These are phyloP conservation scores for Carlito syrichta DNA, from an alignment of 2,113 vertebrate genomes.

Conservation along the genomic window DNA sequence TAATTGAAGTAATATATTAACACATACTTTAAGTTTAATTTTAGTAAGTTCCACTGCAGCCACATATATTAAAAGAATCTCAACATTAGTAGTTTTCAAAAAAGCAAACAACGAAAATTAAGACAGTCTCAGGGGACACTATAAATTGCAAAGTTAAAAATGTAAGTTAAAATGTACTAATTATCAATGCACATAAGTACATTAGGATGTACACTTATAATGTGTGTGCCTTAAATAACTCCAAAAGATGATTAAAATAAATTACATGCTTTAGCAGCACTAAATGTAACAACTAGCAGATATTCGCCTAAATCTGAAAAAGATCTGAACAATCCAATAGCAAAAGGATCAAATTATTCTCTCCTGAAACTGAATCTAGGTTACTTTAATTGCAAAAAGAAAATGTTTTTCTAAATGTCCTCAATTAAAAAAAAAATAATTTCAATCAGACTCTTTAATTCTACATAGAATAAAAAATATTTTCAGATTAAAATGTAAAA, in stretches of 20 bases:
- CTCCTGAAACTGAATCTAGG: constrained; percentile 3
- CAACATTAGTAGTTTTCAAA: background rate
- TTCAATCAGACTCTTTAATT: background rate
- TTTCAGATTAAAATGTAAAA: constrained; percentile 34
- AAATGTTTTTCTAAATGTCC: constrained; percentile 35
- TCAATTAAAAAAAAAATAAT: background rate
- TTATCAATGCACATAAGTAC: background rate
- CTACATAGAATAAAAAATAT: background rate
- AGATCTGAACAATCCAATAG: background rate
- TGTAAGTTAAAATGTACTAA: background rate
- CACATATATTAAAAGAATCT: background rate
- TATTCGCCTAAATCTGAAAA: background rate
- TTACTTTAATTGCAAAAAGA: constrained; percentile 38
- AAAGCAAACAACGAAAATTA: constrained; percentile 2
- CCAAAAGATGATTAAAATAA: constrained; percentile 20
- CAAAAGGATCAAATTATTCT: background rate
- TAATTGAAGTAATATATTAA: background rate
- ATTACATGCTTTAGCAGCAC: background rate
- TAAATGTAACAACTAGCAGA: constrained; percentile 18
- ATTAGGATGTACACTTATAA: background rate
- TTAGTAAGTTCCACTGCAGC: background rate
- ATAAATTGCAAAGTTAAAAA: background rate
- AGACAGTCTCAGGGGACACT: background rate
- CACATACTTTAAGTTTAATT: background rate
- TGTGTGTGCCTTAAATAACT: constrained; percentile 5